Evolutionary conservation across 2,113 vertebrate genomes (phyloP).

Genomic region (Emydura subglobosa): DNA sequence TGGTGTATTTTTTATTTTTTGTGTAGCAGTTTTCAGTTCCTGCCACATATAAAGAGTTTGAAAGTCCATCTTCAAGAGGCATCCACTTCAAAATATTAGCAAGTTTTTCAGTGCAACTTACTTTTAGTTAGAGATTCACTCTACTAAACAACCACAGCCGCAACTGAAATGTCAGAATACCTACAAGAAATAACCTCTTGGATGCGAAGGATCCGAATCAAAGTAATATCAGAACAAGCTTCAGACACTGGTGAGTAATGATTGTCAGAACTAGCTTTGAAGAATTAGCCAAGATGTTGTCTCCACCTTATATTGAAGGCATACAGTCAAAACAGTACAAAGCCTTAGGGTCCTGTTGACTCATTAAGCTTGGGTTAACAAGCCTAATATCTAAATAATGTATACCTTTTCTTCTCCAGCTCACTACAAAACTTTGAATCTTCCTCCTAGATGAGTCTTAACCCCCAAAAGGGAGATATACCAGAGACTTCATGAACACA

Average conservation of each 20-base stretch:
- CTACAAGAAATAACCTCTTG: too few relatives aligned
- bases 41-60: fast-evolving
- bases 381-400: background rate
- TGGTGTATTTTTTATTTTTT: fast-evolving
- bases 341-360: background rate
- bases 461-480: background rate
- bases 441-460: background rate
- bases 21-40: background rate
- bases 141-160: background rate
- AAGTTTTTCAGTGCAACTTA: background rate
- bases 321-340: background rate
- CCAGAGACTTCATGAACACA: background rate
- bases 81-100: background rate
- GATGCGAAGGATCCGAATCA: too few relatives aligned
- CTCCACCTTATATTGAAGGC: background rate
- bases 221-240: too few relatives aligned
- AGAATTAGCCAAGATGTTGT: background rate
- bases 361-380: background rate
- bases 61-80: background rate
- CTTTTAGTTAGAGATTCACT: background rate
- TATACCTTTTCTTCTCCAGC: background rate
- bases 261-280: background rate
- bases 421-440: background rate
- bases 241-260: too few relatives aligned
- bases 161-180: too few relatives aligned